Evolutionary conservation across 2,113 vertebrate species (phyloP).

Genomic region (Rhinopithecus roxellana): DNA sequence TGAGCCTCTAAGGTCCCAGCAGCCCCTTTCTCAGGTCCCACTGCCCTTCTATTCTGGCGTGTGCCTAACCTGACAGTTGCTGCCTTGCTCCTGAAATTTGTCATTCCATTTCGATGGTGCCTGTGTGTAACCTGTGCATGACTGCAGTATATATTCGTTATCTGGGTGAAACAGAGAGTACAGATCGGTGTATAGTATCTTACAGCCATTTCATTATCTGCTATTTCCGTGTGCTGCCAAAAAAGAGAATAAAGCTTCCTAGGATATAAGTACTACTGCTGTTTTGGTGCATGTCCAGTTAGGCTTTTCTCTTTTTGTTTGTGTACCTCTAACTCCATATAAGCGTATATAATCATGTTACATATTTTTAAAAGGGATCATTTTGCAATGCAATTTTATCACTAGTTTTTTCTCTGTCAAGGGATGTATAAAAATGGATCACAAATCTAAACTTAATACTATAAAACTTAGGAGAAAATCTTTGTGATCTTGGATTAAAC

Average conservation of each 20-base stretch:
- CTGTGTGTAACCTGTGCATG: not conserved
- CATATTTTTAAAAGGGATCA: not conserved
- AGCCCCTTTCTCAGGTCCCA: not conserved
- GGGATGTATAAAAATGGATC: not conserved
- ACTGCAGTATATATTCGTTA: not conserved
- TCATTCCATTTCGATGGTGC: not conserved
- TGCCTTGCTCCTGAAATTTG: not conserved
- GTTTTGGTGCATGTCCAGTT: not conserved
- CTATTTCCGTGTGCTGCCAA: not conserved
- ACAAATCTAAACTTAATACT: not conserved
- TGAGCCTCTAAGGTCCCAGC: not conserved
- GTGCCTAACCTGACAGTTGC: not conserved
- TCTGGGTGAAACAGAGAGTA: not conserved
- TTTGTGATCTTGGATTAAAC: not conserved
- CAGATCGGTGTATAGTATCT: not conserved
- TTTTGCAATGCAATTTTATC: not conserved
- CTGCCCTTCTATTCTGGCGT: accelerated
- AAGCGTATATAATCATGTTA: not conserved
- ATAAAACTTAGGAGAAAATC: not conserved
- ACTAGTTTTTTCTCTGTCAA: not conserved
- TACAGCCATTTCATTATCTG: not conserved
- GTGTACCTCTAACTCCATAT: not conserved
- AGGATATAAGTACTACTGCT: not conserved
- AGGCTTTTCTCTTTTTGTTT: not conserved
- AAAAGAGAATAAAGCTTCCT: not conserved